Base-by-base conservation (phyloP, 2,888 invertebrate species). In the Perdita meconis region DNA sequence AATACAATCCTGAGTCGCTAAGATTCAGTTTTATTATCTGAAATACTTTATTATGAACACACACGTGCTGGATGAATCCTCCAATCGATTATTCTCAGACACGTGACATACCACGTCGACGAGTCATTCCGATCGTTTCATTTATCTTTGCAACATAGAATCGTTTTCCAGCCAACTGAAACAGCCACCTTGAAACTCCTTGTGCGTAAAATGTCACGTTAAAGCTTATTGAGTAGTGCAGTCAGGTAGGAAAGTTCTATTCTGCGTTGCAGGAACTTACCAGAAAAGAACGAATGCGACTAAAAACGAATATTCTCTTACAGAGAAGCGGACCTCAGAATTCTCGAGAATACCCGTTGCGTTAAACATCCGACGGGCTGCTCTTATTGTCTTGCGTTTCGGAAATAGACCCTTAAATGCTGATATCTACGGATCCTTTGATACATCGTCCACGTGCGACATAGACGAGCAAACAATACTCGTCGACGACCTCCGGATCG, bases 301-400 rank as follows among this genome's bases (percentile, higher is more conserved):
- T n/a, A n/a, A n/a, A n/a, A n/a, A 34, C 87, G 74, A 84, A 81
- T 80, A 51, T 63, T 30, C 61, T 22, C 24, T 81, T 84, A 34
- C 75, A 85, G 89, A 89, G 87, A 81, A 85, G 82, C 78, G 88
- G 85, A 72, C 85, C 83, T 40, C 83, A 82, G 57, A 30, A 30
- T 30, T 64, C 83, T 8, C 84, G 84, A 24, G 86, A 88, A 68
- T 88, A 84, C 75, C 78, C 82, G 84, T 67, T 82, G 74, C 87
- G 84, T 82, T 88, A 87, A 24, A 59, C 24, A 12, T n/a, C 1
- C 22, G 10, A 51, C 26, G 63, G 24, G 22, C 24, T 24, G 19
- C 10, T 44, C 26, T 38, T 19, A 12, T 38, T 16, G 10, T 50
- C 70, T 70, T 55, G 16, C 22, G 24, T 12, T 63, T n/a, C 24